phyloP scores from a whole-genome alignment of 2,797 vertebrate species.

The Fistularia tabacaria region DNA sequence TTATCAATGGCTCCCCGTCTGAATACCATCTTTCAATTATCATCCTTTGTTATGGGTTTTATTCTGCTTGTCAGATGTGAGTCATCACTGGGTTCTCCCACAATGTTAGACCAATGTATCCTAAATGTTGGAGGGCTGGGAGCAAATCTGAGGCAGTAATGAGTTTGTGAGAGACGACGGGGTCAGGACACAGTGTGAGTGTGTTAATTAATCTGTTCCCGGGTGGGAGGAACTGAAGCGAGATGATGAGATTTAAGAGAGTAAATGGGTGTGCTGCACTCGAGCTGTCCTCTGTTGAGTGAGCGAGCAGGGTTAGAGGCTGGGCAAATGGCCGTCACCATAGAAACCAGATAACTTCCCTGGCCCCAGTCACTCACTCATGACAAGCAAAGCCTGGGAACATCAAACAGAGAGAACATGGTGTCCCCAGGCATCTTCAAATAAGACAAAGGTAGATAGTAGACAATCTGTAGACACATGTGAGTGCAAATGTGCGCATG shows the following conservation, averaged over 20 bases:
- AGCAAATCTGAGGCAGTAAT: constrained; percentile 76
- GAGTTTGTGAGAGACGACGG: constrained; percentile 78
- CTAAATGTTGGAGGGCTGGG: constrained; percentile 71
- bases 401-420: constrained; percentile 70
- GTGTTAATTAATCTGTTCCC: constrained; percentile 81
- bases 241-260: constrained; percentile 81
- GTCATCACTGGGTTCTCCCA: constrained; percentile 70
- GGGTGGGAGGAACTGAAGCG: constrained; percentile 80
- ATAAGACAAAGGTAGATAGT: constrained; percentile 55
- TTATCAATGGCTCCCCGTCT: constrained; percentile 70
- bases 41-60: constrained; percentile 74
- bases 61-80: constrained; percentile 75
- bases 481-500: constrained; percentile 15
- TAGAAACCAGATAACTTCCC: constrained; percentile 74
- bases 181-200: constrained; percentile 79
- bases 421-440: constrained; percentile 58
- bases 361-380: constrained; percentile 69
- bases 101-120: constrained; percentile 71
- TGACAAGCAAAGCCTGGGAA: constrained; percentile 69
- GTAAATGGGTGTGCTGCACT: constrained; percentile 77
- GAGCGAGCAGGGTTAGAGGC: constrained; percentile 72
- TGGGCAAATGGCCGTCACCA: constrained; percentile 75
- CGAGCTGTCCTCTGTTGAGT: constrained; percentile 75
- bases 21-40: constrained; percentile 76
- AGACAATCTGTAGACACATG: constrained; percentile 1